Base-by-base conservation (phyloP, 2,113 vertebrate species). In the Antennarius striatus region DNA sequence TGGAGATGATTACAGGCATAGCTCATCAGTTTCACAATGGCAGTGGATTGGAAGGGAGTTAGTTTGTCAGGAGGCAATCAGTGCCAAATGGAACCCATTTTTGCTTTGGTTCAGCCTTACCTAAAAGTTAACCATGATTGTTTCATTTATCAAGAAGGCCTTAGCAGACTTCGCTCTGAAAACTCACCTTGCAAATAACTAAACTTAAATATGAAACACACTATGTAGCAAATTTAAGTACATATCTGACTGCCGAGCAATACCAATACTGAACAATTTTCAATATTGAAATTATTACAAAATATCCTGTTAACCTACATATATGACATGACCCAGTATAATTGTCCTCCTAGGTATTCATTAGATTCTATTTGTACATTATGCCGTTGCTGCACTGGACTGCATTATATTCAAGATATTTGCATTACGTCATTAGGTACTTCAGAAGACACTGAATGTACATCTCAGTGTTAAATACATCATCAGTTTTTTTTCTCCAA, bases 1-100 rank as follows among this genome's bases (percentile, higher is more conserved):
- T 62, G 72, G 74, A 84, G 76, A 75, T 72, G 81, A 90, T 88
- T 91, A 86, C 65, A 77, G 87, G 69, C 80, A 89, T 86, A 89
- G 85, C 85, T 90, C 88, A 90, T 90, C 81, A 81, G 80, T 84
- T 91, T 90, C 84, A 85, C 88, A 84, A 84, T 85, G 77, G 81
- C 75, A 56, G 62, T 77, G 71, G 72, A 84, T 90, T 90, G 84
- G 83, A 84, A 75, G 69, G 79, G 76, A 82, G 81, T 85, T 87
- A 76, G 79, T 87, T 87, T 88, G 79, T 80, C 80, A 71, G 79
- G 82, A 84, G 77, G 68, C 82, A 90, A 86, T 91, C 85, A 88
- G 69, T 58, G 70, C 68, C 76, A 83, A 86, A 86, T 87, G 66
- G 81, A 81, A 65, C 73, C 80, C 74, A 82, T 91, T 90, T 78